A percentile compares a stretch with the other conserved stretches of the same genome.
These are phyloP conservation scores for Garrulus glandarius DNA, from an alignment of 2,797 vertebrate species.

Conservation along the genomic window DNA sequence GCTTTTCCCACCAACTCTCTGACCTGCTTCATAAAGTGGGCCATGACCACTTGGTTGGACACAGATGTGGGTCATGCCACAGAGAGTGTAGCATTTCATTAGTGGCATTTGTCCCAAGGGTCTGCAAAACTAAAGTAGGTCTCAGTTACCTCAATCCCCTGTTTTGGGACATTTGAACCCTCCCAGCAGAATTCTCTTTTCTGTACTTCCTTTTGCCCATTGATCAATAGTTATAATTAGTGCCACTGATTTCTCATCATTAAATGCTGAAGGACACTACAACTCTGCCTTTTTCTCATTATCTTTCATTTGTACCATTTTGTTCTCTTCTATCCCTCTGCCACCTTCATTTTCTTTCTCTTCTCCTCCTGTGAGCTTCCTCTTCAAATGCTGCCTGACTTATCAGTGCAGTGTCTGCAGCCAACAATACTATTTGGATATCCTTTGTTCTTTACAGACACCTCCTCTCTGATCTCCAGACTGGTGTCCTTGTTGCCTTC, in stretches of 20 bases:
- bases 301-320: neutral
- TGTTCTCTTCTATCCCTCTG: neutral
- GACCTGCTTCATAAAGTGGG: neutral
- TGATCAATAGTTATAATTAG: neutral
- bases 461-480: constrained; percentile 5
- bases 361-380: neutral
- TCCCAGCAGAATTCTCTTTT: neutral
- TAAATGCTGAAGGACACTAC: neutral
- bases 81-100: neutral
- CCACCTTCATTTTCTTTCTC: neutral
- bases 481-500: constrained; percentile 7
- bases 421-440: neutral
- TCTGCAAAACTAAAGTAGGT: neutral
- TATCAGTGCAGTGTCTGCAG: constrained; percentile 6
- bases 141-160: neutral
- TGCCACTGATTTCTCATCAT: neutral
- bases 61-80: neutral
- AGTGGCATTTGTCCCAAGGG: neutral
- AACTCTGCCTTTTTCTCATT: neutral
- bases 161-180: neutral
- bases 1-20: neutral
- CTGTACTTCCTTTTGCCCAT: neutral
- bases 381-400: neutral
- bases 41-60: neutral
- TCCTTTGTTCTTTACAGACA: constrained; percentile 48